Base-by-base conservation (phyloP, 2,797 vertebrate species). In the Malacoctenus gilli region DNA sequence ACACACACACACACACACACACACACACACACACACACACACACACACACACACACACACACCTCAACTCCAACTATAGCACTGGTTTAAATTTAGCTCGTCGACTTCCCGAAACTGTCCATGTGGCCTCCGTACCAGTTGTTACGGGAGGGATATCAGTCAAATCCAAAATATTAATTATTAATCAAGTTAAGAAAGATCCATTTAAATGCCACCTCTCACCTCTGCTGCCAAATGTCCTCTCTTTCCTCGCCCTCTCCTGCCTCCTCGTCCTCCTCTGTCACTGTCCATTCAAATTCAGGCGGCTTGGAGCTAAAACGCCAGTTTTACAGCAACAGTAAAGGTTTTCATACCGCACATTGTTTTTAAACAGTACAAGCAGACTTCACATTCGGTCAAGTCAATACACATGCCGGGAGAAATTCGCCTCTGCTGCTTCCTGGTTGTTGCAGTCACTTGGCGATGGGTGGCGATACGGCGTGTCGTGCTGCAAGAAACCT, bases 181-280 rank as follows among this genome's bases (percentile, higher is more conserved):
- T 15, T 2, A 14, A 25, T 25, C 3, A 20, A 0, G 41, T 4
- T 1, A 1, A 7, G 8, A 22, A 12, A 16, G 13, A 30, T 5
- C 1, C 1, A 23, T 0, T 21, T 22, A 4, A 31, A 2, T 8
- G 5, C 32, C 23, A 25, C 49, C 5, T 54, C 68, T 72, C 54
- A 92, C 91, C 84, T 91, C 80, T 55, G 31, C 75, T 22, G 53
- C 67, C 62, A 48, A 69, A 15, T 47, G 37, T 41, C 53, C 52
- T 62, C 66, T 60, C 34, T 67, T 54, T 50, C 75, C 54, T 71
- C 55, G 64, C 19, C 72, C 54, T 54, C 83, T 65, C 68, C 46
- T 59, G 0, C 68, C 43, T 41, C 71, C 53, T 60, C 80, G 66
- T 4, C 68, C 66, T 58, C 54, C 31, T 60, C 63, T 60, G 6